A percentile compares a stretch with the other conserved stretches of the same genome.
Evolutionary conservation across 2,113 vertebrate genomes (phyloP).

Genomic region (Burhinus bistriatus): DNA sequence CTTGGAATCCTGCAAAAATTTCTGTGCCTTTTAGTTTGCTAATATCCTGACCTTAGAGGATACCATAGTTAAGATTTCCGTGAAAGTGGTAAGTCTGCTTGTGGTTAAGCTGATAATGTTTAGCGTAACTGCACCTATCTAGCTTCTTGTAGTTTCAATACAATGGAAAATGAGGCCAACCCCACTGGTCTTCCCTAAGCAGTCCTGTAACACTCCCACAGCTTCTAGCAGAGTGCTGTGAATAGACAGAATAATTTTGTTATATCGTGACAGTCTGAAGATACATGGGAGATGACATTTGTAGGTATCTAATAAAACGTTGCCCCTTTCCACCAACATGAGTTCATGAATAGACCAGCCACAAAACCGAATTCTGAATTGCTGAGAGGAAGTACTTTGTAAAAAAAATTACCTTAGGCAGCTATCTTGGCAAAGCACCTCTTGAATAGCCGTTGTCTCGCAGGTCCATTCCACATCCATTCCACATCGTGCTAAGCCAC

Average conservation of each 20-base stretch:
- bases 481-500: rapidly evolving
- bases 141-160: neutral
- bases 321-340: neutral
- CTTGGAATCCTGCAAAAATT: neutral
- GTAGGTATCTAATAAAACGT: neutral
- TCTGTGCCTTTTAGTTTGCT: neutral
- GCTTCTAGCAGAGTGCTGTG: neutral
- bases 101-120: neutral
- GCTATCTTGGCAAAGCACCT: neutral
- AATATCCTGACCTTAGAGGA: neutral
- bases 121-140: neutral
- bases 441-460: neutral
- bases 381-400: neutral
- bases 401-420: neutral
- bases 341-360: neutral
- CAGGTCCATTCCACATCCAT: neutral
- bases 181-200: neutral
- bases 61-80: neutral
- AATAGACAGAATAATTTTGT: neutral
- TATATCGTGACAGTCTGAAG: neutral
- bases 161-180: neutral
- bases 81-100: neutral
- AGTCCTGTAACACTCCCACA: neutral
- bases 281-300: neutral
- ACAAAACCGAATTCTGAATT: neutral